phyloP scores from a whole-genome alignment of 2,113 vertebrate genomes.

The Martes martes region DNA sequence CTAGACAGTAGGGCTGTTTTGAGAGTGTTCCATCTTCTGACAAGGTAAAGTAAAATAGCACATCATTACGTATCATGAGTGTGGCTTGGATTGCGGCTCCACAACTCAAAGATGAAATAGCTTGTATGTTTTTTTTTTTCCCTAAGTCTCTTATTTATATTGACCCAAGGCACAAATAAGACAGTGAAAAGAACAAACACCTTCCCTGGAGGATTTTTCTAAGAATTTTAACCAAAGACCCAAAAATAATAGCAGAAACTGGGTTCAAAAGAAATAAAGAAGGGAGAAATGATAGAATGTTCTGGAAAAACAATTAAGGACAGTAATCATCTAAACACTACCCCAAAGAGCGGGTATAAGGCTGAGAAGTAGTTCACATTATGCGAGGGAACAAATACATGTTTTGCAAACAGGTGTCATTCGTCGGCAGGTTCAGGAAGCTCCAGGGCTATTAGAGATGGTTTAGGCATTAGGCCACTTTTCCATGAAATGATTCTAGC shows the following conservation, averaged over 20 bases:
- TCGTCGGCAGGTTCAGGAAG: neutral
- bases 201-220: neutral
- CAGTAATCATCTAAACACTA: neutral
- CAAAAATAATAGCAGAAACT: constrained; percentile 6
- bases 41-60: neutral
- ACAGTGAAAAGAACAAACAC: neutral
- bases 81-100: neutral
- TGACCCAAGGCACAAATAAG: neutral
- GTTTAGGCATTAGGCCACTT: neutral
- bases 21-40: neutral
- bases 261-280: neutral
- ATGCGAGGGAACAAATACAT: neutral
- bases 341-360: neutral
- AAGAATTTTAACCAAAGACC: neutral
- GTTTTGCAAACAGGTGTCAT: neutral
- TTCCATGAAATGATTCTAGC: constrained; percentile 53
- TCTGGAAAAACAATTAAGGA: neutral
- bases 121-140: neutral
- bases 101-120: neutral
- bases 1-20: neutral
- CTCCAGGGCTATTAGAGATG: neutral
- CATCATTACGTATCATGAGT: neutral
- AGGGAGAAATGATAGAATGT: neutral
- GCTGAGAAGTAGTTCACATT: neutral
- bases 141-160: neutral